Evolutionary conservation across 2,797 vertebrate genomes (phyloP).

Genomic region (Acanthopagrus latus): DNA sequence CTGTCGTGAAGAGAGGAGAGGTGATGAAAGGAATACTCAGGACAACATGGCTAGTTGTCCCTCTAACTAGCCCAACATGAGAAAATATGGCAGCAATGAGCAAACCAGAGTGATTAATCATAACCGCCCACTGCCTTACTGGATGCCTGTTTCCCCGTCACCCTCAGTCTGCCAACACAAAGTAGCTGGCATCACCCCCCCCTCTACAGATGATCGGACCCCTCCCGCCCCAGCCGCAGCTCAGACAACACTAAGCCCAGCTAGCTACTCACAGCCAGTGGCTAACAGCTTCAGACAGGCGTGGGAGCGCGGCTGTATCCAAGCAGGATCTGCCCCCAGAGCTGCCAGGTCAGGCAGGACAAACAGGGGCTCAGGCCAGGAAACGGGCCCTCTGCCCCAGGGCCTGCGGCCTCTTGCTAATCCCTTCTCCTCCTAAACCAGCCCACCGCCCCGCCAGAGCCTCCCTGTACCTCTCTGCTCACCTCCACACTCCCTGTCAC

Average conservation of each 20-base stretch:
- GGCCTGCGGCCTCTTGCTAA: conserved; percentile 94
- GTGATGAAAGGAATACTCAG: not conserved
- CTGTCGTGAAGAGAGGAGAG: no score
- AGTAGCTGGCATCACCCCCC: conserved; percentile 60
- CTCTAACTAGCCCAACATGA: conserved; percentile 24
- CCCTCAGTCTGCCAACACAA: conserved; percentile 72
- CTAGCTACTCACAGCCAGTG: conserved; percentile 89
- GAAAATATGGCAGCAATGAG: conserved; percentile 60
- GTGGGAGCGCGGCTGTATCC: conserved; percentile 94
- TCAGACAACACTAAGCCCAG: conserved; percentile 89
- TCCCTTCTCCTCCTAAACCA: conserved; percentile 82
- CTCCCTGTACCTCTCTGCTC: conserved; percentile 56
- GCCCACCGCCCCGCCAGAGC: conserved; percentile 55
- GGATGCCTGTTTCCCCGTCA: conserved; percentile 75
- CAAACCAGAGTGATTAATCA: conserved; percentile 71
- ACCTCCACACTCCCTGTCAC: conserved; percentile 39
- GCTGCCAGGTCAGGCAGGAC: conserved; percentile 99
- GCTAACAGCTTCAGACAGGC: conserved; percentile 98
- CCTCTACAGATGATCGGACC: conserved; percentile 63
- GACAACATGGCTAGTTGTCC: conserved; percentile 31
- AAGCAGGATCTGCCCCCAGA: conserved; percentile 93
- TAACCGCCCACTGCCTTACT: conserved; percentile 63
- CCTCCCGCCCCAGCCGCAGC: conserved; percentile 76
- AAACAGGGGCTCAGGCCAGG: conserved; percentile 94
- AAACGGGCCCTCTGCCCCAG: conserved; percentile 87